A percentile compares a stretch with the other conserved stretches of the same genome.
phyloP scores from a whole-genome alignment of 2,797 vertebrate species.

The Avahi laniger region DNA sequence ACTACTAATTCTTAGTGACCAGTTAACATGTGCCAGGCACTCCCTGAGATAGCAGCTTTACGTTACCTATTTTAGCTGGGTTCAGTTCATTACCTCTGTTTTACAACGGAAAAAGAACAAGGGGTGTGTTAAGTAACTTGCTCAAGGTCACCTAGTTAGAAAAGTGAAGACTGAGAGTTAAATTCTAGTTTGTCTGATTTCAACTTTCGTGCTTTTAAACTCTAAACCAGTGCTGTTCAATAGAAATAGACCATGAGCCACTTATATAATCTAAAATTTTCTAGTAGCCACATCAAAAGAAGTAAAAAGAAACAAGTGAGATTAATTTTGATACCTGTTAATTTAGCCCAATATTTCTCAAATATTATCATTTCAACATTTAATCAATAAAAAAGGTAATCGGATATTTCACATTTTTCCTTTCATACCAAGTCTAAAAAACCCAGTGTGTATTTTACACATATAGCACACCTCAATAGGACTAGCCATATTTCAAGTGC shows the following conservation, averaged over 20 bases:
- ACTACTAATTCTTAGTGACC: not conserved
- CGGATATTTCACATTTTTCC: not conserved
- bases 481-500: too few species aligned
- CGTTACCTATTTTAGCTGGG: not conserved
- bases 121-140: not conserved
- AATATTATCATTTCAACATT: not conserved
- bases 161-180: not conserved
- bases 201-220: not conserved
- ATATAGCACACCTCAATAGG: not conserved
- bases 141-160: not conserved
- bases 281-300: not conserved
- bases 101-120: not conserved
- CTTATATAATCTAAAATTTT: not conserved
- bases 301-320: not conserved
- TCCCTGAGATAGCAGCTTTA: not conserved
- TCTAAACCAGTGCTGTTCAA: not conserved
- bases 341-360: not conserved
- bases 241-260: not conserved
- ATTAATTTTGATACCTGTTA: not conserved
- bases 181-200: not conserved
- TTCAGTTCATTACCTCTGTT: not conserved
- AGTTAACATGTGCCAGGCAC: not conserved
- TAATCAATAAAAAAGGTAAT: not conserved
- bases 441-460: not conserved
- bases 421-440: not conserved